Base-by-base conservation (phyloP, 2,797 vertebrate genomes). In the Rhinogobio ventralis region DNA sequence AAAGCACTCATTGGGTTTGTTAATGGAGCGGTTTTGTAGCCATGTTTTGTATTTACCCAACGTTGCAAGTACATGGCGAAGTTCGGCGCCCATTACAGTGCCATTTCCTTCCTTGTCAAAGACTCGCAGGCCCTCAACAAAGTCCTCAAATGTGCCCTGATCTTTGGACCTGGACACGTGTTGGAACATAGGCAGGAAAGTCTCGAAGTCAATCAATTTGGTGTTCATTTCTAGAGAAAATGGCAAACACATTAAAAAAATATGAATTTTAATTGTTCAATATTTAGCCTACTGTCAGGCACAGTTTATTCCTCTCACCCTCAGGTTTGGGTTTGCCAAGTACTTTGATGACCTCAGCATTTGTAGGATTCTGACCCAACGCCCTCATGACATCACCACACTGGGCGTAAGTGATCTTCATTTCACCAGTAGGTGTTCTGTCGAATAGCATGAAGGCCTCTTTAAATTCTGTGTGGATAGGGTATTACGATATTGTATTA, bases 361-460 rank as follows among this genome's bases (percentile, higher is more conserved):
- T 97, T 90, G 96, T 97, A 69, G 96, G 96, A 86, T 97, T 97
- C 91, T 97, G 96, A 53, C 97, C 96, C 4, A 97, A 91, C 0
- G 96, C 96, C 66, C 96, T 91, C 5, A 97, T 94, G 75, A 97
- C 95, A 0, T 97, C 96, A 11, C 96, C 96, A 0, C 96, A 96
- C 88, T 97, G 96, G 0, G 91, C 90, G 0, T 94, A 96, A 23
- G 90, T 92, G 89, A 97, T 96, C 93, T 96, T 96, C 95, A 96
- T 94, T 86, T 95, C 93, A 39, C 95, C 95, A 0, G 88, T 60
- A 0, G 93, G 88, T 0, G 95, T 96, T 67, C 92, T 92, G 90
- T 97, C 96, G 75, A 97, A 97, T 82, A 97, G 92, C 53, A 95
- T 93, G 77, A 97, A 97, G 75, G 97, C 96, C 90, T 97, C 96